phyloP scores from a whole-genome alignment of 2,113 vertebrate species.

The Salminus brasiliensis region DNA sequence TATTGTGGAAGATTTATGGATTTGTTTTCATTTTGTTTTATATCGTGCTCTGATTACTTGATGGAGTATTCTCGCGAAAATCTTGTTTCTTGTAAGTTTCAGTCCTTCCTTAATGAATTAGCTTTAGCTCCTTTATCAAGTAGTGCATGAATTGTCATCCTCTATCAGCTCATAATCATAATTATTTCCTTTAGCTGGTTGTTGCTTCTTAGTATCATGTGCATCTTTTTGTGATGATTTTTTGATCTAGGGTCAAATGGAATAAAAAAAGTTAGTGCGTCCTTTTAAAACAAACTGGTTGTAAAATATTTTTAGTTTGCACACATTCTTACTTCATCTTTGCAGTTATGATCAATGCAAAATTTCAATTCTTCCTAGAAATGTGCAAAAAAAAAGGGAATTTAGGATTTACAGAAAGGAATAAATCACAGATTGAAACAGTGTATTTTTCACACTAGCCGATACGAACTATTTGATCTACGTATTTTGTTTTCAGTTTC shows the following conservation, averaged over 20 bases:
- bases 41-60: slow-evolving; percentile 21
- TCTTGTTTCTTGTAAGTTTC: slow-evolving; percentile 29
- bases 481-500: not conserved
- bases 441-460: not conserved
- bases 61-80: slow-evolving; percentile 10
- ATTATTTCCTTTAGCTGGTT: not conserved
- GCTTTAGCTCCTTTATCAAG: slow-evolving; percentile 1
- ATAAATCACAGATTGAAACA: not conserved
- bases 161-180: not conserved
- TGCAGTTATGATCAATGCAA: not conserved
- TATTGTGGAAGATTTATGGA: slow-evolving; percentile 54
- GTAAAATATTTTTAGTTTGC: not conserved
- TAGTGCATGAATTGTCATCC: slow-evolving; percentile 16
- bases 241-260: not conserved
- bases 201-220: slow-evolving; percentile 3
- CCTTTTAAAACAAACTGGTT: not conserved
- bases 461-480: not conserved
- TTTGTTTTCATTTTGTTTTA: slow-evolving; percentile 44
- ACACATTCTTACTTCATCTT: not conserved
- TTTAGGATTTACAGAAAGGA: not conserved
- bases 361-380: not conserved
- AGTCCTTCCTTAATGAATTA: slow-evolving; percentile 15
- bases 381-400: not conserved
- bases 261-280: not conserved
- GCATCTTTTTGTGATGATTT: not conserved